These are phyloP conservation scores for Eriosoma lanigerum DNA, from an alignment of 1,140 invertebrate species.

Conservation along the genomic window DNA sequence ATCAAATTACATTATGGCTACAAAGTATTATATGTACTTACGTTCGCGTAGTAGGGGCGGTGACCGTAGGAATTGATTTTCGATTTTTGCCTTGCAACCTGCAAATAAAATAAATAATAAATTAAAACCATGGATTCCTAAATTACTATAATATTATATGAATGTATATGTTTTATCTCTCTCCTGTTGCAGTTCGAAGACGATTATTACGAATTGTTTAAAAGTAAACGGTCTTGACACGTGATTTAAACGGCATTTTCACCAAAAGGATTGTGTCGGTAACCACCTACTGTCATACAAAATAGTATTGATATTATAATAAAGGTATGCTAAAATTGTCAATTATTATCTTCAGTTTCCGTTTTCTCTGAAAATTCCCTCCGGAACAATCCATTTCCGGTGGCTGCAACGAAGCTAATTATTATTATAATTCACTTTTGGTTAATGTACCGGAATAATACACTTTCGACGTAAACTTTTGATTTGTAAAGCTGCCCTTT, in stretches of 20 bases:
- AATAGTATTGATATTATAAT: neutral
- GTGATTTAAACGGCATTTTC: too few relatives aligned
- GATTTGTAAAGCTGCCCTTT: too few relatives aligned
- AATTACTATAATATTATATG: too few relatives aligned
- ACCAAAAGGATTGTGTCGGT: too few relatives aligned
- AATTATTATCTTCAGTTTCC: conserved; percentile 12
- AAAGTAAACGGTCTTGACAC: too few relatives aligned
- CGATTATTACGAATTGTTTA: too few relatives aligned
- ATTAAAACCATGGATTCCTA: too few relatives aligned
- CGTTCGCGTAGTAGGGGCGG: neutral
- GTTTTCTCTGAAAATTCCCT: neutral
- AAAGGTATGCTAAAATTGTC: neutral
- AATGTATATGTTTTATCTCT: too few relatives aligned
- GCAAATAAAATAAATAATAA: neutral
- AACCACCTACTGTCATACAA: too few relatives aligned
- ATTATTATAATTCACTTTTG: conserved; percentile 26
- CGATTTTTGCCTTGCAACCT: conserved; percentile 33
- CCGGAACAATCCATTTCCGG: conserved; percentile 16
- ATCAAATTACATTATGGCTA: too few relatives aligned
- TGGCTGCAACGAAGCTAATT: too few relatives aligned
- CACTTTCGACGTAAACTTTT: neutral
- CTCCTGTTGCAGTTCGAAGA: too few relatives aligned
- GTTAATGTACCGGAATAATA: conserved; percentile 19
- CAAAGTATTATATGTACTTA: neutral
- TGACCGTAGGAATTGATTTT: conserved; percentile 32